Percentiles rank a stretch among this genome's conserved stretches.
Evolutionary conservation across 2,113 vertebrate genomes (phyloP).

Genomic region (Zootoca vivipara): DNA sequence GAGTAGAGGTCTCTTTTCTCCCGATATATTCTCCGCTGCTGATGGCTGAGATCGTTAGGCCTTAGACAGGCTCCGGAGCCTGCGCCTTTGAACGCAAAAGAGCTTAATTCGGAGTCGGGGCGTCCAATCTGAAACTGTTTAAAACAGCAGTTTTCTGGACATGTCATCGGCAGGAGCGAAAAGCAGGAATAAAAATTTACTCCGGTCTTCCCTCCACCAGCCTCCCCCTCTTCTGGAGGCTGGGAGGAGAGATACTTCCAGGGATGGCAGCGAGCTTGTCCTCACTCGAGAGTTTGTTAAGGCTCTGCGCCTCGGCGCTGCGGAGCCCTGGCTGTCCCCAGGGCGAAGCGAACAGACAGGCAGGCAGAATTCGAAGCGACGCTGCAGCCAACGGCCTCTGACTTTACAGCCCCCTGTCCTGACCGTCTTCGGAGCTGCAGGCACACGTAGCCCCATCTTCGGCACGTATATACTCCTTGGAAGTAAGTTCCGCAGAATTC

Average conservation of each 20-base stretch:
- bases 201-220: too few species aligned
- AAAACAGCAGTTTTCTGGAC: neutral
- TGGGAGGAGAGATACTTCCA: neutral
- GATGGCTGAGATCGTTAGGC: neutral
- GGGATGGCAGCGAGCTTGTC: too few species aligned
- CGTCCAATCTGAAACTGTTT: neutral
- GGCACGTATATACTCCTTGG: too few species aligned
- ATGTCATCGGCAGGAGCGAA: neutral
- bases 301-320: too few species aligned
- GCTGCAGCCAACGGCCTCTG: too few species aligned
- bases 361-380: too few species aligned
- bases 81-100: neutral
- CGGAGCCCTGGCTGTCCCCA: neutral
- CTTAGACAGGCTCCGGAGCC: too few species aligned
- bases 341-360: neutral
- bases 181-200: neutral
- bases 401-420: too few species aligned
- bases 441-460: too few species aligned
- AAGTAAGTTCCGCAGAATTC: too few species aligned
- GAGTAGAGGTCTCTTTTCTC: neutral
- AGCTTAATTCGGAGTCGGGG: neutral
- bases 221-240: neutral
- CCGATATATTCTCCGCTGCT: neutral
- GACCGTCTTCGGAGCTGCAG: too few species aligned
- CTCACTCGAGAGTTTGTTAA: too few species aligned